A percentile compares a stretch with the other conserved stretches of the same genome.
phyloP scores from a whole-genome alignment of 2,113 vertebrate genomes.

The Sturnira hondurensis region DNA sequence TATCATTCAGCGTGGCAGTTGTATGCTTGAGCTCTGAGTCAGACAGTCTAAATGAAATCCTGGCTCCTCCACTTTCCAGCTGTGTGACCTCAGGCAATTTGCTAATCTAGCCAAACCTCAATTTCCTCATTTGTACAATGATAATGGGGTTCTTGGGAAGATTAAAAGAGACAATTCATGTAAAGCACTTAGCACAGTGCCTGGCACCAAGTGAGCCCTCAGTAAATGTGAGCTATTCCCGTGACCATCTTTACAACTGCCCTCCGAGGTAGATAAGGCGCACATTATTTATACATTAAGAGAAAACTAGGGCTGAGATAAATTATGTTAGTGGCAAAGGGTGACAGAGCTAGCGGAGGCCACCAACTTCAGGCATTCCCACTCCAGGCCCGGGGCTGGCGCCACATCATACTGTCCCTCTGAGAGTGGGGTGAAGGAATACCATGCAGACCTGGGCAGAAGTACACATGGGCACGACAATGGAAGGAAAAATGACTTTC shows the following conservation, averaged over 20 bases:
- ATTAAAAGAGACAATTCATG: conserved; percentile 49
- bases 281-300: conserved; percentile 25
- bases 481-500: neutral
- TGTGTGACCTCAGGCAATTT: conserved; percentile 53
- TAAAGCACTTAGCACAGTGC: conserved; percentile 48
- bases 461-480: neutral
- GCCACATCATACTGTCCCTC: neutral
- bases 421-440: neutral
- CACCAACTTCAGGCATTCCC: neutral
- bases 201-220: conserved; percentile 41
- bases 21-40: neutral
- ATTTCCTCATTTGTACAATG: conserved; percentile 48
- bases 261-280: neutral
- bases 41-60: conserved; percentile 30
- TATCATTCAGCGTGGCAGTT: neutral
- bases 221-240: conserved; percentile 36
- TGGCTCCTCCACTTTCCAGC: conserved; percentile 32
- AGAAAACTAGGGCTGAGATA: conserved; percentile 37
- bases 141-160: conserved; percentile 37
- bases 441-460: neutral
- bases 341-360: neutral
- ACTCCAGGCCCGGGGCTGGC: neutral
- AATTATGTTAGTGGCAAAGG: neutral
- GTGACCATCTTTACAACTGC: neutral
- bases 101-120: conserved; percentile 36